These are phyloP conservation scores for Acronicta psi DNA, from an alignment of 2,888 invertebrate species.

Conservation along the genomic window DNA sequence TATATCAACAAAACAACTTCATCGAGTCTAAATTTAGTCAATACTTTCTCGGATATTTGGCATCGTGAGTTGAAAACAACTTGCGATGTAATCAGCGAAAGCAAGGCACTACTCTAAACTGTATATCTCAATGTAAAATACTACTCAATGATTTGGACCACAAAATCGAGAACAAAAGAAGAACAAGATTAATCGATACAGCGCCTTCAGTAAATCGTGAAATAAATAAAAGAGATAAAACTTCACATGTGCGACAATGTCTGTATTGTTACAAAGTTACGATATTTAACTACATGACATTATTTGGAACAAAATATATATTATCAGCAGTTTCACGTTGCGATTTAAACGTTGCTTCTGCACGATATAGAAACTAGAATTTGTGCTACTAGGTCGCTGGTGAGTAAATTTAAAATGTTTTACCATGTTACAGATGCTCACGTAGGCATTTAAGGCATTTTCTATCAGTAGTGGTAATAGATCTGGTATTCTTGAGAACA, in stretches of 20 bases:
- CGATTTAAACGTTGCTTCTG: constrained; percentile 37
- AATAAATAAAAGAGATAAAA: constrained; percentile 18
- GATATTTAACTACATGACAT: constrained; percentile 32
- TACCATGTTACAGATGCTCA: constrained; percentile 18
- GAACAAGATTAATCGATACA: constrained; percentile 9
- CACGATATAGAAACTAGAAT: constrained; percentile 38
- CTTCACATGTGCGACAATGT: constrained; percentile 5
- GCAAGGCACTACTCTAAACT: constrained; percentile 44
- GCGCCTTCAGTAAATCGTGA: constrained; percentile 5
- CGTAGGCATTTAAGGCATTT: constrained; percentile 24
- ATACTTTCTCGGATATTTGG: constrained; percentile 72
- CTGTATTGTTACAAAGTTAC: constrained; percentile 21
- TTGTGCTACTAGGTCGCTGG: constrained; percentile 51
- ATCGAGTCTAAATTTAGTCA: constrained; percentile 68
- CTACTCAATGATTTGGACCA: constrained; percentile 14
- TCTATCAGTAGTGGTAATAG: background rate
- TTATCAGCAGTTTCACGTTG: constrained; percentile 43
- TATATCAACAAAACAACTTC: constrained; percentile 53
- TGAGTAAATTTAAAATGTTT: constrained; percentile 41
- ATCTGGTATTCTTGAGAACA: background rate
- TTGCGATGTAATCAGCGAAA: constrained; percentile 55
- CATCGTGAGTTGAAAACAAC: constrained; percentile 66
- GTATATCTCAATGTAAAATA: constrained; percentile 17
- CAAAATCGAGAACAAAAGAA: constrained; percentile 12
- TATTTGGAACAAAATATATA: constrained; percentile 24